Evolutionary conservation across 2,888 invertebrate genomes (phyloP), one percentile per base, ranked within the genome.

Genomic region (Latrodectus hesperus): DNA sequence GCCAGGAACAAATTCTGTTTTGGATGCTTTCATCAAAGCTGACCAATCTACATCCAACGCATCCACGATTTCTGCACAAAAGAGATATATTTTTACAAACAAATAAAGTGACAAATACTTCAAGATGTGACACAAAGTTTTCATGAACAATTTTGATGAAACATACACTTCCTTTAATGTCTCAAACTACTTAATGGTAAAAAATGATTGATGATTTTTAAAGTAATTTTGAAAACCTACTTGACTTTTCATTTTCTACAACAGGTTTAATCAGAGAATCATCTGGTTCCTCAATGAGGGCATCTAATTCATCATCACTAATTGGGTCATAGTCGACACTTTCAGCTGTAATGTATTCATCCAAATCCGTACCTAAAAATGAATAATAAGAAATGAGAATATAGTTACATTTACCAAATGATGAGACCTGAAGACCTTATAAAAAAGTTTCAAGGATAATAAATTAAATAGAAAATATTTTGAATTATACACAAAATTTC

Each of bases 31-130:
- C 72, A 91, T 90, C 84, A 98, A 93, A 91, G 96, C 96, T 14
- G 96, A 96, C 98, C 98, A 98, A 92, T 98, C 97, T 1, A 98
- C 97, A n/a, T 97, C 97, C 52, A 98, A 93, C n/a, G 97, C 97
- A 92, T 98, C 97, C 9, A 97, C 97, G 89, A 97, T 94, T 60
- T 96, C 95, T 93, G 93, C 91, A 90, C 80, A 53, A 65, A 26
- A 6, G 67, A 73, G 26, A 67, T 0, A 3, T 26, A 49, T 49
- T 53, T 52, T 77, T 16, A 60, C 60, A 38, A 60, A 60, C 12
- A 60, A n/a, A 9, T 14, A 55, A 60, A 60, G 9, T 60, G 14
- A 16, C 10, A 12, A 60, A 60, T 60, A 10, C 12, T n/a, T 60
- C n/a, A 16, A 60, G 0, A 60, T 11, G n/a, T n/a, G n/a, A 60